Percentiles rank a stretch among this genome's conserved stretches.
Conservation (phyloP, 2,888 invertebrate genomes). For the Idaea dimidiata region DNA sequence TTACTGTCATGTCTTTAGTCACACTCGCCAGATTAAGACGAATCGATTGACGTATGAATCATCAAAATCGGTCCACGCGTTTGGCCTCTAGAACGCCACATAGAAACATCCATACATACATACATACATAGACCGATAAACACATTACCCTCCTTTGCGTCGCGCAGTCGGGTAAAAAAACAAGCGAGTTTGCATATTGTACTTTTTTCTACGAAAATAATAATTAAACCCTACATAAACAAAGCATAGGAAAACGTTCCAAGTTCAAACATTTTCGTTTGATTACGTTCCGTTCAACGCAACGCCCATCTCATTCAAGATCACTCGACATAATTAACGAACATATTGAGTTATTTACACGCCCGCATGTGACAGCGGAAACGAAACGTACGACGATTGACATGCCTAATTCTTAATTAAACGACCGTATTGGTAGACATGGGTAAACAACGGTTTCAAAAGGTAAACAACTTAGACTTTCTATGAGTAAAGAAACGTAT, state of each 20-base stretch:
- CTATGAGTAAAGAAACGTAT: not conserved
- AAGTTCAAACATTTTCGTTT: slow-evolving; percentile 53
- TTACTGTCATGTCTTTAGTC: no score
- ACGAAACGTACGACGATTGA: slow-evolving; percentile 55
- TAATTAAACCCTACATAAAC: slow-evolving; percentile 21
- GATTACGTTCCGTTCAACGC: slow-evolving; percentile 58
- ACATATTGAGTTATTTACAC: slow-evolving; percentile 74
- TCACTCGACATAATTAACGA: slow-evolving; percentile 74
- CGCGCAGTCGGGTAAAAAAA: no score
- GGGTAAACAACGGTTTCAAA: slow-evolving; percentile 2
- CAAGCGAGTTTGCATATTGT: no score
- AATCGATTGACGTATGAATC: no score
- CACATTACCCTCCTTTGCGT: no score
- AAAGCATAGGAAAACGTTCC: slow-evolving; percentile 36
- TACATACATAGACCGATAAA: no score
- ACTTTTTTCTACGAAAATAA: not conserved
- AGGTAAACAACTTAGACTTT: not conserved
- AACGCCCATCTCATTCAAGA: slow-evolving; percentile 58
- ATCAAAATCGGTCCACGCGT: no score
- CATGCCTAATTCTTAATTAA: slow-evolving; percentile 40
- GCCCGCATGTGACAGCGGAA: slow-evolving; percentile 68
- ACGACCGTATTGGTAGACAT: slow-evolving; percentile 22
- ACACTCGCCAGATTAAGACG: no score
- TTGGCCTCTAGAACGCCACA: no score
- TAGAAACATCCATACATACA: no score